Conservation (phyloP, 2,888 invertebrate genomes). For the Tyria jacobaeae region DNA sequence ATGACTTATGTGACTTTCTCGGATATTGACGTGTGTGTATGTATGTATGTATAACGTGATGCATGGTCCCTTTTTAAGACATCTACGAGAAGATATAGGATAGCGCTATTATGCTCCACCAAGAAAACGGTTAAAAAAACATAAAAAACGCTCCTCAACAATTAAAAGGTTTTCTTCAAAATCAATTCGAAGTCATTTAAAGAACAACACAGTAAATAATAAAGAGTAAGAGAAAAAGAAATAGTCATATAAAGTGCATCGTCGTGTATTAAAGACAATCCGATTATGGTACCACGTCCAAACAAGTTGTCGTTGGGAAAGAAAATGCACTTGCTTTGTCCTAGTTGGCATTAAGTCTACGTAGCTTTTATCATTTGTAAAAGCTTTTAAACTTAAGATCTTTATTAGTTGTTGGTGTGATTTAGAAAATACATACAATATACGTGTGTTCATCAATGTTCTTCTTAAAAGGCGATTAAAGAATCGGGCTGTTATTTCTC, state of each 20-base stretch:
- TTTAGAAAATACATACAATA: too few species aligned
- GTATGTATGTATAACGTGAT: too few species aligned
- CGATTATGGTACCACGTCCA: constrained; percentile 26
- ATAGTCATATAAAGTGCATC: constrained; percentile 32
- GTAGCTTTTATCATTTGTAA: neutral
- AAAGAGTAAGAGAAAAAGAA: constrained; percentile 14
- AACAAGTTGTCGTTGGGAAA: constrained; percentile 7
- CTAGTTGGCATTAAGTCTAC: neutral
- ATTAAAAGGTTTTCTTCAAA: constrained; percentile 21
- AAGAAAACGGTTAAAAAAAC: neutral
- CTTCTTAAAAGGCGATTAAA: too few species aligned
- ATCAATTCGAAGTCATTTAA: constrained; percentile 31
- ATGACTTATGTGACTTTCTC: too few species aligned
- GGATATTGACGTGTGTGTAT: too few species aligned
- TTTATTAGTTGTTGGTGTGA: neutral
- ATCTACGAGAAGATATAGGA: too few species aligned
- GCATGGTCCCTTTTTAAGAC: too few species aligned
- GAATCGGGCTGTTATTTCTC: too few species aligned
- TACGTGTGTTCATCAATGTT: too few species aligned
- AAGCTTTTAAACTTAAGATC: neutral
- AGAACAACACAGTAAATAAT: constrained; percentile 21
- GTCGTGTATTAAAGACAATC: constrained; percentile 31
- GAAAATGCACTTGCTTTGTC: constrained; percentile 1
- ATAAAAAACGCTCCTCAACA: constrained; percentile 2
- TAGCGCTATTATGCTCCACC: too few species aligned